Percentiles rank a stretch among this genome's conserved stretches.
Evolutionary conservation across 2,113 vertebrate genomes (phyloP).

Genomic region (Lepisosteus osseus): DNA sequence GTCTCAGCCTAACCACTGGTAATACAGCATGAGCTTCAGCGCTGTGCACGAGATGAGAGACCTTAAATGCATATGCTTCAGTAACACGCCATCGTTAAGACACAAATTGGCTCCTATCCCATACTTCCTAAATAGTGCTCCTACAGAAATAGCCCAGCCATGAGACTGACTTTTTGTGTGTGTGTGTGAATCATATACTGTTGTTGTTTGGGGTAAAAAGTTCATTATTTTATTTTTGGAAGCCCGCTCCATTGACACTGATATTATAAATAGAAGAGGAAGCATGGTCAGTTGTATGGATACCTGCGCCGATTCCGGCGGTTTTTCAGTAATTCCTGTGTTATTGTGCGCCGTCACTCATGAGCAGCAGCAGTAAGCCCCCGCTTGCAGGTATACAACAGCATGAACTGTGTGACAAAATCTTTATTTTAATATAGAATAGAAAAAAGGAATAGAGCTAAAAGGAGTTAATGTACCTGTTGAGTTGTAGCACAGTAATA

Average conservation of each 20-base stretch:
- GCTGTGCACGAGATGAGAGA: slow-evolving; percentile 31
- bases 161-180: slow-evolving; percentile 63
- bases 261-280: slow-evolving; percentile 69
- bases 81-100: slow-evolving; percentile 57
- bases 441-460: no score
- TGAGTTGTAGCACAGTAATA: no score
- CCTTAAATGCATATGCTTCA: slow-evolving; percentile 51
- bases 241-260: slow-evolving; percentile 40
- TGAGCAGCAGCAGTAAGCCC: no score
- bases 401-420: no score
- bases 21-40: slow-evolving; percentile 28
- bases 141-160: slow-evolving; percentile 69
- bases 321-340: slow-evolving; percentile 43
- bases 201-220: slow-evolving; percentile 59
- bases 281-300: slow-evolving; percentile 56
- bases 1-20: slow-evolving; percentile 52
- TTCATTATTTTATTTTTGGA: slow-evolving; percentile 68
- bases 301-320: slow-evolving; percentile 63
- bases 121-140: slow-evolving; percentile 67
- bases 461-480: no score
- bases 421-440: no score
- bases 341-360: slow-evolving; percentile 23
- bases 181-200: slow-evolving; percentile 35
- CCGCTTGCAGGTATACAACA: no score
- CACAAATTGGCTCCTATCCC: slow-evolving; percentile 59